Evolutionary conservation across 2,797 vertebrate genomes (phyloP).

Genomic region (Pantherophis alleghaniensis): DNA sequence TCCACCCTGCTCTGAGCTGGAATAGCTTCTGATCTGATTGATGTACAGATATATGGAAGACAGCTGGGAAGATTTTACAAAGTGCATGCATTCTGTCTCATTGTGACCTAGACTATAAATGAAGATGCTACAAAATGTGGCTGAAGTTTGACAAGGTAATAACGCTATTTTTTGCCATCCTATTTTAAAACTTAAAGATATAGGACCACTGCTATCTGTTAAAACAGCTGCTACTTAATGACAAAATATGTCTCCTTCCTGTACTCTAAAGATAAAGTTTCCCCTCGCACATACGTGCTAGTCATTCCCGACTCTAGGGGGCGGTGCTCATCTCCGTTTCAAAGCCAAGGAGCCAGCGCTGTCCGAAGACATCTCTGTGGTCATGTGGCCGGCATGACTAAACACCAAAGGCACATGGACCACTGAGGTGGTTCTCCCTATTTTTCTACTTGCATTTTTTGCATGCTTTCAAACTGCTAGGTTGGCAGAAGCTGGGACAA

Average conservation of each 20-base stretch:
- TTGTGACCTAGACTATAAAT: neutral
- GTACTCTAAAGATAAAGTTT: neutral
- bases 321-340: no score
- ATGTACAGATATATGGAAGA: slow-evolving; percentile 1
- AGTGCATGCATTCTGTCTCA: neutral
- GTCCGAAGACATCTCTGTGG: no score
- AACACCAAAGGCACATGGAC: no score
- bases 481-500: no score
- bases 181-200: slow-evolving; percentile 5
- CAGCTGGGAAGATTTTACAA: neutral
- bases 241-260: neutral
- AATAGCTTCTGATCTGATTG: neutral
- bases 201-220: neutral
- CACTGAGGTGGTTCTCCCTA: no score
- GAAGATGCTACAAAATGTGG: neutral
- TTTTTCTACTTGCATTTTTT: no score
- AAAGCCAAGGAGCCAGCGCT: no score
- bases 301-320: no score
- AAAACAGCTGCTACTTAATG: slow-evolving; percentile 4
- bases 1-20: neutral
- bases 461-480: no score
- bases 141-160: slow-evolving; percentile 10
- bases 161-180: neutral
- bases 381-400: no score
- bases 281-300: no score